Conservation (phyloP, 2,797 vertebrate genomes). For the Paratrypauchen microcephalus region DNA sequence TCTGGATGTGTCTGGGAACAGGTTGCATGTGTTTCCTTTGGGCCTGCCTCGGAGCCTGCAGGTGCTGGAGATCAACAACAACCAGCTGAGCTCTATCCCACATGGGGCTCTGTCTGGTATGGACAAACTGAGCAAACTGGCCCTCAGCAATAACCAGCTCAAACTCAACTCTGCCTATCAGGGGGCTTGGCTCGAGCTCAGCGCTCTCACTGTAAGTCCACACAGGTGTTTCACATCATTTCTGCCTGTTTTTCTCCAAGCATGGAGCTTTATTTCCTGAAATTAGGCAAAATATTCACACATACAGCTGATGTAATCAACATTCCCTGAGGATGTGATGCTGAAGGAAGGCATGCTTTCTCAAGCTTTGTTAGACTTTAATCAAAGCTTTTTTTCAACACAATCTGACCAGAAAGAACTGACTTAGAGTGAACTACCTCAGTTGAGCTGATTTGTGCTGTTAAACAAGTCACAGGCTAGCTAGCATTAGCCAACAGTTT, state of each 20-base stretch:
- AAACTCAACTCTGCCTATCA: conserved; percentile 88
- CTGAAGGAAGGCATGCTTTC: no score
- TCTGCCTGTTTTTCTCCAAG: background rate
- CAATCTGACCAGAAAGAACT: no score
- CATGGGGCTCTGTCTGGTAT: conserved; percentile 85
- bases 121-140: conserved; percentile 86
- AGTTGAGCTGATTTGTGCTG: no score
- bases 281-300: background rate
- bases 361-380: no score
- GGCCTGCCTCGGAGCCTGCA: conserved; percentile 91
- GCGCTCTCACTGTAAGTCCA: conserved; percentile 83
- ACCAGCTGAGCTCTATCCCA: conserved; percentile 83
- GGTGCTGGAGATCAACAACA: conserved; percentile 88
- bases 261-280: background rate
- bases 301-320: no score
- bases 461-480: no score
- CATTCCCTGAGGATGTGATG: no score
- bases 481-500: no score
- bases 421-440: no score
- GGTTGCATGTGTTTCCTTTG: conserved; percentile 78
- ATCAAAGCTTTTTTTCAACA: no score
- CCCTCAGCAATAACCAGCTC: conserved; percentile 88
- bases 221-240: background rate
- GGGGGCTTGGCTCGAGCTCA: conserved; percentile 90
- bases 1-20: conserved; percentile 91